phyloP scores from a whole-genome alignment of 2,888 invertebrate genomes.

The Anthrax anthrax region DNA sequence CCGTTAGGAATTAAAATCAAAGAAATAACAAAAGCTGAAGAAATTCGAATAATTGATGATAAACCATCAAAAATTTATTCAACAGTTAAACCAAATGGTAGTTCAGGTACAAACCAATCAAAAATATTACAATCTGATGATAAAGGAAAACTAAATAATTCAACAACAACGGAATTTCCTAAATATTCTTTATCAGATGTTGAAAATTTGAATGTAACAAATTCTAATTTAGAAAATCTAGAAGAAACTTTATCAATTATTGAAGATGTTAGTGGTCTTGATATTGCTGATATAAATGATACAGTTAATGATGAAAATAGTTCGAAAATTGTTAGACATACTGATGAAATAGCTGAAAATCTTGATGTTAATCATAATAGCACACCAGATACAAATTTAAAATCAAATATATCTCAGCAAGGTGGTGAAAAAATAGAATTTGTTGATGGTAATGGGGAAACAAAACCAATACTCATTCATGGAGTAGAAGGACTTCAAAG shows the following conservation, averaged over 20 bases:
- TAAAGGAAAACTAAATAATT: neutral
- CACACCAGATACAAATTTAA: neutral
- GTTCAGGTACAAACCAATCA: neutral
- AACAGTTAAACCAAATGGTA: conserved; percentile 19
- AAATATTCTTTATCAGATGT: neutral
- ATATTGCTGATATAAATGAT: conserved; percentile 9
- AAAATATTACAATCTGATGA: neutral
- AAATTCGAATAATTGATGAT: conserved; percentile 32
- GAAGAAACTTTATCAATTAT: neutral
- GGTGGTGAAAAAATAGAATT: conserved; percentile 13
- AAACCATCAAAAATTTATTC: conserved; percentile 18
- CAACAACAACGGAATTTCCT: conserved; percentile 13
- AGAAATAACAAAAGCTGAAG: conserved; percentile 32
- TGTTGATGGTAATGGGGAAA: conserved; percentile 12
- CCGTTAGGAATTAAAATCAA: conserved; percentile 30
- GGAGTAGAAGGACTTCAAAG: conserved; percentile 36
- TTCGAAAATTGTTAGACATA: conserved; percentile 10
- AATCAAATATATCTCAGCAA: too few relatives aligned
- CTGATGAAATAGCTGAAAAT: neutral
- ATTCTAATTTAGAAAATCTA: neutral
- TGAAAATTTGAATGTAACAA: neutral
- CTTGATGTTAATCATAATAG: neutral
- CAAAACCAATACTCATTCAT: conserved; percentile 29
- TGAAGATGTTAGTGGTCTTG: conserved; percentile 8
- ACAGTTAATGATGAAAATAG: conserved; percentile 6